phyloP scores from a whole-genome alignment of 2,888 invertebrate genomes.

The Melanostoma scalare region DNA sequence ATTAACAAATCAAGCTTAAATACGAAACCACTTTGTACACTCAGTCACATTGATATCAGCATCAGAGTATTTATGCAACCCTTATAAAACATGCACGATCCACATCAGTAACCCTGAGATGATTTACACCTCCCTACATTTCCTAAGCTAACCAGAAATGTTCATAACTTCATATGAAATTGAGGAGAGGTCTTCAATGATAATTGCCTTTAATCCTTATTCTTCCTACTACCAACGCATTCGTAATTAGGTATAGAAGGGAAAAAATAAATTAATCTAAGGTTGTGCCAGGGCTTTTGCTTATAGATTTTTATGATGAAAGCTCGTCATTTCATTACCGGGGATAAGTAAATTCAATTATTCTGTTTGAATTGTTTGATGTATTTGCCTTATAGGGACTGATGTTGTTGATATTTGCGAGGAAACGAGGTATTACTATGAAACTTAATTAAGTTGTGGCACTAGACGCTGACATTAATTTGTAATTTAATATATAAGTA shows the following conservation, averaged over 20 bases:
- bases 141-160: conserved; percentile 2
- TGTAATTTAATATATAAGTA: conserved; percentile 38
- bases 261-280: conserved; percentile 14
- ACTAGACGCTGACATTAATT: conserved; percentile 52
- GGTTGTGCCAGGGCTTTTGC: not conserved
- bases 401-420: not conserved
- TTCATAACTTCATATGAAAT: conserved; percentile 13
- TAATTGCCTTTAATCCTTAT: no score
- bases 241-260: no score
- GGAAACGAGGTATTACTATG: not conserved
- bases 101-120: not conserved
- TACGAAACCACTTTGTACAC: not conserved
- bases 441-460: conserved; percentile 53
- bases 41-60: not conserved
- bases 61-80: not conserved
- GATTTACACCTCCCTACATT: not conserved
- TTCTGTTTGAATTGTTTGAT: conserved; percentile 13
- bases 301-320: conserved; percentile 22
- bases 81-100: not conserved
- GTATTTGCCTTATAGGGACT: not conserved
- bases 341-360: conserved; percentile 55
- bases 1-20: not conserved
- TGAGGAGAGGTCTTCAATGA: not conserved
- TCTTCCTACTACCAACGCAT: no score
- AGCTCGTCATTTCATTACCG: not conserved